These are phyloP conservation scores for Diprion similis DNA, from an alignment of 1,140 invertebrate genomes.

Conservation along the genomic window DNA sequence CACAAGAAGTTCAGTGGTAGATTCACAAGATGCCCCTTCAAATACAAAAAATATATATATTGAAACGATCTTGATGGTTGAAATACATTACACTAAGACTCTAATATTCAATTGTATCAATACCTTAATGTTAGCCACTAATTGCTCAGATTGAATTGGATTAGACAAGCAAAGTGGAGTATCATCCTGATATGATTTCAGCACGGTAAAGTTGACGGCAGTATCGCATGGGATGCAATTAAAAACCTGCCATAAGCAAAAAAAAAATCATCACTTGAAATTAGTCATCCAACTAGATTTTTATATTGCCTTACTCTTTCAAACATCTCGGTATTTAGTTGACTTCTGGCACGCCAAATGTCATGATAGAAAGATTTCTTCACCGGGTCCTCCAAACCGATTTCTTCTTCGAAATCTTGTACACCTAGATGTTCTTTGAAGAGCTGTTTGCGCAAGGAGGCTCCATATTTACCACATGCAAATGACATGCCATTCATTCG, in stretches of 20 bases:
- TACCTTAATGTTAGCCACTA: constrained; percentile 76
- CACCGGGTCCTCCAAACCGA: constrained; percentile 78
- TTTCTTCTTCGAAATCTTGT: constrained; percentile 58
- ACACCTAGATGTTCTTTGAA: constrained; percentile 89
- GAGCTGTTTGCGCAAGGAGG: constrained; percentile 80
- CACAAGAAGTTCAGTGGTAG: constrained; percentile 86
- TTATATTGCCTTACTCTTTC: constrained; percentile 71
- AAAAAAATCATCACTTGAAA: constrained; percentile 46
- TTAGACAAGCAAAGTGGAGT: constrained; percentile 72
- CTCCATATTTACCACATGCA: constrained; percentile 84
- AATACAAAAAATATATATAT: constrained; percentile 4
- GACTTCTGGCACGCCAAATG: constrained; percentile 80
- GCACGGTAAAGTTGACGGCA: constrained; percentile 75
- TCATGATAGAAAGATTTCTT: constrained; percentile 80
- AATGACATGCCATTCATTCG: constrained; percentile 82
- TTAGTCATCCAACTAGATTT: too few species aligned
- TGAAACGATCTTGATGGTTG: background rate
- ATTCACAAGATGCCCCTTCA: constrained; percentile 81
- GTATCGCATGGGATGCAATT: constrained; percentile 84
- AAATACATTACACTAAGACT: background rate
- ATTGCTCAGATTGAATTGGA: constrained; percentile 71
- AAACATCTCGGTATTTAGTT: constrained; percentile 83
- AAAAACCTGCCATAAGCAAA: constrained; percentile 61
- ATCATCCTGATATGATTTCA: constrained; percentile 76
- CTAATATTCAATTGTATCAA: constrained; percentile 25